Evolutionary conservation across 2,113 vertebrate species (phyloP).

Genomic region (Onychostruthus taczanowskii): DNA sequence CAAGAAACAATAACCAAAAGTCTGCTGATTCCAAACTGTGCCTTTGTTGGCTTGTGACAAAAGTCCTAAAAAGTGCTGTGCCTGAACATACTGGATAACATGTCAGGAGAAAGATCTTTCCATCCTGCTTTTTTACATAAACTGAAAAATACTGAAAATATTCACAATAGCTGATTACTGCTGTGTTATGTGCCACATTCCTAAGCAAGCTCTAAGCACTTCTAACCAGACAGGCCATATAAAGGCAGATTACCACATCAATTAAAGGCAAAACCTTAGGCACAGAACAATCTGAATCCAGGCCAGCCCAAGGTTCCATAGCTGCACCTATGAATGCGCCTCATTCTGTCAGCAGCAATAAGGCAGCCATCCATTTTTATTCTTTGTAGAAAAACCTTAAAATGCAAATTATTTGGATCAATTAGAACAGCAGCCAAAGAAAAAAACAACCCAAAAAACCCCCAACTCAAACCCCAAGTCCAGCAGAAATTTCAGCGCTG

Average conservation of each 20-base stretch:
- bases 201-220: background rate
- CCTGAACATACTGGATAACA: background rate
- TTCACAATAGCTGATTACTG: background rate
- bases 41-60: background rate
- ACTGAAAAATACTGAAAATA: background rate
- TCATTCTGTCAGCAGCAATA: background rate
- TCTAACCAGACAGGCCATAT: background rate
- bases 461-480: background rate
- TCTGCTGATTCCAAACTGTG: background rate
- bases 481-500: background rate
- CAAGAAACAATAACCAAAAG: background rate
- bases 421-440: background rate
- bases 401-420: background rate
- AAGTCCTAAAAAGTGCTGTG: background rate
- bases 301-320: background rate
- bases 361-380: background rate
- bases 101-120: background rate
- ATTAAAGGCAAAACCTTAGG: background rate
- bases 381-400: background rate
- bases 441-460: background rate
- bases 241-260: background rate
- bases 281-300: background rate
- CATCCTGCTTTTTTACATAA: background rate
- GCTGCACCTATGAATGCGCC: background rate
- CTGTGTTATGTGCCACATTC: rapidly evolving